phyloP scores from a whole-genome alignment of 2,113 vertebrate species.

The Corvus hawaiiensis region DNA sequence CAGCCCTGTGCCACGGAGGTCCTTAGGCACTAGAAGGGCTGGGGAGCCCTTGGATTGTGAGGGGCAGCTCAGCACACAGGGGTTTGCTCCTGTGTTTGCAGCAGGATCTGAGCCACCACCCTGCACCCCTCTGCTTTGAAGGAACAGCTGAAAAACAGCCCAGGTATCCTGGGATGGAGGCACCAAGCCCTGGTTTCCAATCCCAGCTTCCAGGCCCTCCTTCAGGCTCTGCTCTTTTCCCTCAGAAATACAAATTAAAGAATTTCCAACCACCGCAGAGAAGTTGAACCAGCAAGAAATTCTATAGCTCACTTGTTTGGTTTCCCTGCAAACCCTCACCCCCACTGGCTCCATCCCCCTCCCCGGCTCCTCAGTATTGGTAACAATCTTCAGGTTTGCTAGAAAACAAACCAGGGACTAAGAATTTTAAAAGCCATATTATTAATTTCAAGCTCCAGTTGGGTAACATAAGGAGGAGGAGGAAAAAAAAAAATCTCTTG shows the following conservation, averaged over 20 bases:
- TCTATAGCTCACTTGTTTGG: not conserved
- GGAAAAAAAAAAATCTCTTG: not conserved
- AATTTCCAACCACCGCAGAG: not conserved
- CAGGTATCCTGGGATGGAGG: not conserved
- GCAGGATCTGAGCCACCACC: rapidly evolving
- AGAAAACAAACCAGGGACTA: constrained; percentile 36
- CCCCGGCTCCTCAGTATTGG: not conserved
- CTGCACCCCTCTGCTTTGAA: not conserved
- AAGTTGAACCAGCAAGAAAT: not conserved
- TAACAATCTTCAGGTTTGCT: constrained; percentile 19
- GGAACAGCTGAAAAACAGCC: not conserved
- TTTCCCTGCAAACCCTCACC: not conserved
- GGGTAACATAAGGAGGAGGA: constrained; percentile 53
- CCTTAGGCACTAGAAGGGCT: not conserved
- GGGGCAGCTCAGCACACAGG: not conserved
- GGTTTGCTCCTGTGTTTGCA: no score
- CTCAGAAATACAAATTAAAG: not conserved
- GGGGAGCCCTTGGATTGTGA: not conserved
- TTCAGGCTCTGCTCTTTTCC: not conserved
- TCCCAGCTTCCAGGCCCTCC: not conserved
- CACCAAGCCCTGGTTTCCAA: not conserved
- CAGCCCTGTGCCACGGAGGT: rapidly evolving
- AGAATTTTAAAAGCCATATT: not conserved
- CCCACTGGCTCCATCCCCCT: not conserved
- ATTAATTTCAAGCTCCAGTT: constrained; percentile 26